Base-by-base conservation (phyloP, 2,888 invertebrate genomes). In the Philereme vetulata region DNA sequence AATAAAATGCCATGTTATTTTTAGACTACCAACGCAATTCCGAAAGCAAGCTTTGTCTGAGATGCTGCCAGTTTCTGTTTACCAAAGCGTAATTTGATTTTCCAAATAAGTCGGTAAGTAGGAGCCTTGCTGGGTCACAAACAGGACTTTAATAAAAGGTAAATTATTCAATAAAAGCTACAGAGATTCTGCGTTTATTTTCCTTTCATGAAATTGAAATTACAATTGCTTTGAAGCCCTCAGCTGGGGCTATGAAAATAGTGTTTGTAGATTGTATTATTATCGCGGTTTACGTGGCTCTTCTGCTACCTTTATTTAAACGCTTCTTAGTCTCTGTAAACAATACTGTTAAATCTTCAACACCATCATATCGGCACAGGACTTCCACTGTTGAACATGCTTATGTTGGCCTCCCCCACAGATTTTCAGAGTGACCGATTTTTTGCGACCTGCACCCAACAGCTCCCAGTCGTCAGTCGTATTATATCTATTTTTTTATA, bases 81-180 rank as follows among this genome's bases (percentile, higher is more conserved):
- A 76, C 77, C 69, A 72, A 77, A 72, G 71, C 70, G 72, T 80
- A 78, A 82, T 81, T 80, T 76, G 76, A 80, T 78, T 78, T 78
- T 72, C 72, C 76, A 74, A 81, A 78, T 80, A 83, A 82, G 78
- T 78, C 76, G 77, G 81, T 77, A 81, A 81, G 77, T 78, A 72
- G 77, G 73, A 70, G 69, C 72, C 57, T 70, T 74, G 72, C 70
- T 72, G 74, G 77, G 76, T 81, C 82, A 81, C 83, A 85, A 87
- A 85, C 86, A 85, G 82, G 79, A 81, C 84, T 88, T 86, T 85
- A 89, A 85, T 84, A 77, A 80, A 84, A 76, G 80, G 78, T 84
- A 84, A 90, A 87, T 87, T 90, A 89, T 90, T 88, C 89, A 86
- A 88, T 88, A 88, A 88, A 88, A 84, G 84, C 82, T 82, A 77